phyloP scores from a whole-genome alignment of 2,888 invertebrate genomes.

The Cheilosia variabilis region DNA sequence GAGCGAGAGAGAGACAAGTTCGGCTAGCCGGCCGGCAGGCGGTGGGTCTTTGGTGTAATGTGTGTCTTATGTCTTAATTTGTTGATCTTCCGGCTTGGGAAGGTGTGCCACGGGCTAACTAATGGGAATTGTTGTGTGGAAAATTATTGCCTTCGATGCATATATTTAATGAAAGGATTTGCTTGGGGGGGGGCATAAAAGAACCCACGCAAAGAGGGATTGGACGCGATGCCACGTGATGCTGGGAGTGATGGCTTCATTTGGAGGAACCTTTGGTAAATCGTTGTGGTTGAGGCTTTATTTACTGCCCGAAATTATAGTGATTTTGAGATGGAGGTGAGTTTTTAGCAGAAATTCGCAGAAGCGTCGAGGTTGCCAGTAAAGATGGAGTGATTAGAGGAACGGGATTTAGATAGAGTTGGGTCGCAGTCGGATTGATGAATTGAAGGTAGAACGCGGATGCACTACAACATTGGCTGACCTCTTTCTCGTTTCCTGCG shows the following conservation, averaged over 20 bases:
- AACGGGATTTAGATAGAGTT: too few species aligned
- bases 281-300: not conserved
- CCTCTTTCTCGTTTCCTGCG: too few species aligned
- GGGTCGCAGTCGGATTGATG: too few species aligned
- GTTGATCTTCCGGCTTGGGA: constrained; percentile 70
- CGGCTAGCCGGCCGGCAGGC: not conserved
- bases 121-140: constrained; percentile 56
- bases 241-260: constrained; percentile 7
- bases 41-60: constrained; percentile 4
- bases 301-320: not conserved
- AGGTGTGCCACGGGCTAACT: constrained; percentile 64
- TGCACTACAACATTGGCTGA: too few species aligned
- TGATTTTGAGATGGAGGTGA: not conserved
- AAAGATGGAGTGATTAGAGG: too few species aligned
- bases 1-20: not conserved
- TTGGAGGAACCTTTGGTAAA: not conserved
- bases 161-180: constrained; percentile 56
- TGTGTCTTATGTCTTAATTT: constrained; percentile 71
- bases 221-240: not conserved
- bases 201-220: constrained; percentile 42
- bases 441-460: too few species aligned
- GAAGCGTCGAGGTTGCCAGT: too few species aligned
- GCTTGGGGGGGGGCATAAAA: not conserved
- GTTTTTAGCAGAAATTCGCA: too few species aligned
- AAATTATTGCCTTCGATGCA: constrained; percentile 67